phyloP scores from a whole-genome alignment of 2,888 invertebrate species.

The Aphodius sticticus region DNA sequence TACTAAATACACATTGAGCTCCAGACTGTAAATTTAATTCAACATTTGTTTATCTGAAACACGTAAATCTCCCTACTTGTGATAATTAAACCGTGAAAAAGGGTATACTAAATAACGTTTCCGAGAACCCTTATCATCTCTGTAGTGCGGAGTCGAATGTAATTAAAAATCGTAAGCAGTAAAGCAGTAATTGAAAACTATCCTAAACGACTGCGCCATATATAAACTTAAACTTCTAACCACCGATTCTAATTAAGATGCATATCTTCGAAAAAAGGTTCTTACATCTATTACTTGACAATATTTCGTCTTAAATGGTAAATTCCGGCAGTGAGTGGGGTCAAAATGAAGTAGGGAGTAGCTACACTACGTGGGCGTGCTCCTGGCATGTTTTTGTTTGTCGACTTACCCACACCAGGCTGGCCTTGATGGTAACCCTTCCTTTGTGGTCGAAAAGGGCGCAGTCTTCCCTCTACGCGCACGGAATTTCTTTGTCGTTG shows the following conservation, averaged over 20 bases:
- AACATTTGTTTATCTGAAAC: neutral
- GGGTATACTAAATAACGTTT: neutral
- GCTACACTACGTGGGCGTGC: neutral
- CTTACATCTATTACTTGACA: no score
- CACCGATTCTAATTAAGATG: no score
- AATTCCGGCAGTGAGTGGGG: neutral
- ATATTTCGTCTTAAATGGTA: neutral
- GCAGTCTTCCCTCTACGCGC: neutral
- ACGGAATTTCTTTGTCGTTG: neutral
- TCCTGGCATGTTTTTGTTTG: neutral
- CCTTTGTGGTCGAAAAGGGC: neutral
- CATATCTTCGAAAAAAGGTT: no score
- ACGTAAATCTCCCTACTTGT: neutral
- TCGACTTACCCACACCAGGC: neutral
- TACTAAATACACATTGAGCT: no score
- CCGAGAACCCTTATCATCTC: neutral
- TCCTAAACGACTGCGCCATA: no score
- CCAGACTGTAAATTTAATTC: neutral
- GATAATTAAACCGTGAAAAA: neutral
- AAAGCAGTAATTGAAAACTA: no score
- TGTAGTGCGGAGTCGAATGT: neutral
- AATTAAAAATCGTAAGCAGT: neutral
- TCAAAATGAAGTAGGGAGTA: neutral
- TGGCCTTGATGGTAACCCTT: neutral
- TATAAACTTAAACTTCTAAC: no score